Evolutionary conservation across 2,113 vertebrate species (phyloP), one percentile per base, ranked within the genome.

Genomic region (Collichthys lucidus): DNA sequence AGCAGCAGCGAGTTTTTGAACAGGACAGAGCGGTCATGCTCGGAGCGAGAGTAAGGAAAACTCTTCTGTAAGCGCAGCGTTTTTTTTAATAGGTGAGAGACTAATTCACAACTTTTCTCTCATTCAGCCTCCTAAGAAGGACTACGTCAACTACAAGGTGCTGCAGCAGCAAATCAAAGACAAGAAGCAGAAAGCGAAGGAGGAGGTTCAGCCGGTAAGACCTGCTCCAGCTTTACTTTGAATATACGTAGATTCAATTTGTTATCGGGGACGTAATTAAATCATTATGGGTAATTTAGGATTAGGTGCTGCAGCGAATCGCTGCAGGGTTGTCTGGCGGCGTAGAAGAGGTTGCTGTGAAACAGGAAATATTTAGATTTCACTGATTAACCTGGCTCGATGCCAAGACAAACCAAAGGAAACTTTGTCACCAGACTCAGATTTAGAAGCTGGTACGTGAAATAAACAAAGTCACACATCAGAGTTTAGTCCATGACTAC

Each of bases 1-100:
- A 96, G 75, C 95, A 97, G 42, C 97, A 98, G 85, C 94, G 98
- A 0, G 8, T 94, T 1, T 96, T 97, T 90, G 98, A 99, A 31
- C 95, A 90, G 91, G 97, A 98, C 66, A 92, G 98, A 29, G 98
- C 98, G 1, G 75, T 99, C 78, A 98, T 98, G 97, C 95, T 99
- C 85, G 98, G 98, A 49, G 98, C 98, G 61, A 94, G 93, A 93
- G 98, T 99, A 83, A 70, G 93, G 16, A 4, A 4, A 2, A 11
- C 10, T 40, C 35, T 40, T 40, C 7, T 24, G 10, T 3, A 40
- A 29, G 3, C 8, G 35, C 35, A 9, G 35, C 7, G 8, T 1
- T 55, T 52, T 55, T 52, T 62, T 44, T 46, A 24, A 15, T 0
- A 61, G 22, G 31, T 3, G 17, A 17, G 0, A 9, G 11, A 42